Base-by-base conservation (phyloP, 1,140 invertebrate species). In the Dendroctonus ponderosae region DNA sequence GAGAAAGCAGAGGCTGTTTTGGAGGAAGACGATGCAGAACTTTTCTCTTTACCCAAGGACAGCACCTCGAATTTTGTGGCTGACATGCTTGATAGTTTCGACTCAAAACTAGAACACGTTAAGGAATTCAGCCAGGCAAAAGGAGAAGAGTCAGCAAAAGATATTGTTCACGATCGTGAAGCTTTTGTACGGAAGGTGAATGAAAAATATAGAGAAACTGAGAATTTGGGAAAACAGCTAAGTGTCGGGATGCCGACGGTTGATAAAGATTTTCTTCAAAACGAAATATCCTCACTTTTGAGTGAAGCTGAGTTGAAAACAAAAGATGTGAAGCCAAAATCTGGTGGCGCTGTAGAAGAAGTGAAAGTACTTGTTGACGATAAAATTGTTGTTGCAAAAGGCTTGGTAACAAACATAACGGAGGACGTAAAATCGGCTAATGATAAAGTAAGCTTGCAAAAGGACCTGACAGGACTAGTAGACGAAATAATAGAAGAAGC, bases 171-270 rank as follows among this genome's bases (percentile, higher is more conserved):
- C 26, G 42, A 66, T 63, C 37, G 14, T n/a, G 63, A 59, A 37
- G 15, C 61, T 40, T 63, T 69, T 39, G 43, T 62, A 44, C 51
- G 69, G 37, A 69, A 62, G 61, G 66, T 71, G 8, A 65, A 69
- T 40, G 67, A 66, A 37, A 71, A 71, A 54, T 68, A 64, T 43
- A 71, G 62, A 14, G 62, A 62, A 38, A 68, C 66, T 7, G 68
- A 69, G 51, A 43, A 69, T 57, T 37, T 69, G 9, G 52, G 52
- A 51, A 52, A 66, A 49, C 63, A 71, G 64, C 12, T 66, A 5
- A 26, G 49, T 5, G 37, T 50, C 26, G 26, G 26, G 9, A 59
- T 26, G 37, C 56, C 50, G 37, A 26, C 5, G 3, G 26, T 8
- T 26, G 9, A 46, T 46, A 5, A 52, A 15, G 50, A 52, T 52